phyloP scores from a whole-genome alignment of 2,888 invertebrate genomes.

The Andrena bucephala region DNA sequence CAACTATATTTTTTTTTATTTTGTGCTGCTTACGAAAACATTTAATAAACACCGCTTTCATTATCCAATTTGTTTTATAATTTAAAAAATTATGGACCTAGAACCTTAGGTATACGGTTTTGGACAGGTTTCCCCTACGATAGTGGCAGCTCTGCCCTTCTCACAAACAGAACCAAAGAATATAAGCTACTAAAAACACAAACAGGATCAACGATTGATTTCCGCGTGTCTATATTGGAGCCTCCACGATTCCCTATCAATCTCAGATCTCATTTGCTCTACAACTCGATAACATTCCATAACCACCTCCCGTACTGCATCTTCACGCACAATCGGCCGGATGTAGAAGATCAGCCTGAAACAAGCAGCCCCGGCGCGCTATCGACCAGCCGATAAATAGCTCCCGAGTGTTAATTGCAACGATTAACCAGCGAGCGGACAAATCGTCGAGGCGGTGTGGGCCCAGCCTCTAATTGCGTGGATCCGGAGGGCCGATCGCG shows the following conservation, averaged over 20 bases:
- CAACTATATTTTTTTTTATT: too few species aligned
- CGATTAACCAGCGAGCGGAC: constrained; percentile 52
- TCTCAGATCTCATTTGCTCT: not conserved
- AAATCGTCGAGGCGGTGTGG: constrained; percentile 28
- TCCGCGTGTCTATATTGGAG: too few species aligned
- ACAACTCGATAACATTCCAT: not conserved
- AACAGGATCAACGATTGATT: too few species aligned
- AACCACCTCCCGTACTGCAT: not conserved
- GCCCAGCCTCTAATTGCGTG: constrained; percentile 23
- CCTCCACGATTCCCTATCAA: constrained; percentile 24
- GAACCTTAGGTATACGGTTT: too few species aligned
- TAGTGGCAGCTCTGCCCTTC: too few species aligned
- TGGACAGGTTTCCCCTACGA: too few species aligned
- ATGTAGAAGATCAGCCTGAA: constrained; percentile 11
- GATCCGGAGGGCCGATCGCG: not conserved
- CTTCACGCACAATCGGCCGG: not conserved
- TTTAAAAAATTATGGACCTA: too few species aligned
- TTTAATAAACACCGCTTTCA: too few species aligned
- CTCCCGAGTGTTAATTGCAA: constrained; percentile 56
- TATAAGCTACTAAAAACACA: too few species aligned
- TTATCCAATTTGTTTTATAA: too few species aligned
- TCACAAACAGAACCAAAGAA: too few species aligned
- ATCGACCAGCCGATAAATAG: constrained; percentile 40
- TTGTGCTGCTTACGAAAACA: too few species aligned
- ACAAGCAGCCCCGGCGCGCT: not conserved